Percentiles rank a stretch among this genome's conserved stretches.
Conservation (phyloP, 1,140 invertebrate species). For the Potamilus streckersoni region DNA sequence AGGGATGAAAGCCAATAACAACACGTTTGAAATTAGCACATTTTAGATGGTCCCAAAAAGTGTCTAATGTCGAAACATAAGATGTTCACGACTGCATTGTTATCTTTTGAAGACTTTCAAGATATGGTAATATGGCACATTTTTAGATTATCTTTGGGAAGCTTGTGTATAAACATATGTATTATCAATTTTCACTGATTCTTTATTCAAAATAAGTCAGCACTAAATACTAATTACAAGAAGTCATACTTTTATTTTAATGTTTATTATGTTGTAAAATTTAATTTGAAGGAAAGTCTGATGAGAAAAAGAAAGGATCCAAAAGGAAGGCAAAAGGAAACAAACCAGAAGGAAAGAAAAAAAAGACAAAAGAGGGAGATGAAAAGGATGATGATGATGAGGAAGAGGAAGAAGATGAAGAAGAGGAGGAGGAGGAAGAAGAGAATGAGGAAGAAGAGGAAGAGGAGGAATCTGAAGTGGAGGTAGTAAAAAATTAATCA, state of each 20-base stretch:
- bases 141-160: too few relatives aligned
- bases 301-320: conserved; percentile 17
- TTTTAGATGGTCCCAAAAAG: too few relatives aligned
- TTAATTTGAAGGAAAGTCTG: conserved; percentile 11
- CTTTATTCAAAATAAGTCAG: too few relatives aligned
- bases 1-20: too few relatives aligned
- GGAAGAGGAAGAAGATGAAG: conserved; percentile 55
- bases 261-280: background rate
- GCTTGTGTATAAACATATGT: too few relatives aligned
- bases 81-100: too few relatives aligned
- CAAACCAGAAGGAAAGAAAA: conserved; percentile 35
- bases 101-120: too few relatives aligned
- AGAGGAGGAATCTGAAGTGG: conserved; percentile 21
- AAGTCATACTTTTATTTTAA: background rate
- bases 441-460: conserved; percentile 27
- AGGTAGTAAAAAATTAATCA: conserved; percentile 28
- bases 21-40: too few relatives aligned
- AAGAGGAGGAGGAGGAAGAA: conserved; percentile 46
- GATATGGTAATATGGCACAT: too few relatives aligned
- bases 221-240: too few relatives aligned
- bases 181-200: background rate
- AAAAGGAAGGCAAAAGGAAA: conserved; percentile 35
- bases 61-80: too few relatives aligned
- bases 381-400: conserved; percentile 43
- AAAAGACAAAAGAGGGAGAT: conserved; percentile 31